These are phyloP conservation scores for Onychostoma macrolepis DNA, from an alignment of 2,113 vertebrate genomes.

Conservation along the genomic window DNA sequence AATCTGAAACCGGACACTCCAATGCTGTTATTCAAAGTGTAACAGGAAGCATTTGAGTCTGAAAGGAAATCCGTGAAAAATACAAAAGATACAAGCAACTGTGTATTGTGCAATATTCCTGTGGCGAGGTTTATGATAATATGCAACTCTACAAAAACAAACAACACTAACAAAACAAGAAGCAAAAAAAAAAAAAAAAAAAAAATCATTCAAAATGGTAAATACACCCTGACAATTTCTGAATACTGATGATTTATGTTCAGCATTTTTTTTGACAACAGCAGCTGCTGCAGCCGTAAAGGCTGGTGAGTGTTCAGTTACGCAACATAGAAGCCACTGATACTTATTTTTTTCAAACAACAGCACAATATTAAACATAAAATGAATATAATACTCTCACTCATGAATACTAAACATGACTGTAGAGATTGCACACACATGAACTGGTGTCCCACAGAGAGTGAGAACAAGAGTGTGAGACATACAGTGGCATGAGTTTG, in stretches of 20 bases:
- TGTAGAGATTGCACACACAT: not conserved
- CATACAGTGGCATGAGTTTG: not conserved
- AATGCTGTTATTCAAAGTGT: not conserved
- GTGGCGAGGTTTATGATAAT: not conserved
- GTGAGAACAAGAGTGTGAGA: constrained; percentile 5
- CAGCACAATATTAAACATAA: not conserved
- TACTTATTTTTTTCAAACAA: not conserved
- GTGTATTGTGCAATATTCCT: not conserved
- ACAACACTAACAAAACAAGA: not conserved
- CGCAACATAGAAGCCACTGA: too few relatives aligned
- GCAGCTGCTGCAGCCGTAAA: not conserved
- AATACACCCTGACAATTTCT: constrained; percentile 2
- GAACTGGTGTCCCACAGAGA: not conserved
- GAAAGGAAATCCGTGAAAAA: not conserved
- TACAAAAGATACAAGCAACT: not conserved
- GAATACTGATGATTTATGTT: not conserved
- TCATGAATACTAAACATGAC: not conserved
- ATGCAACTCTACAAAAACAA: not conserved
- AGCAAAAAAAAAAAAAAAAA: not conserved
- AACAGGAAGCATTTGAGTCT: not conserved
- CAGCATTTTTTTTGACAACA: not conserved
- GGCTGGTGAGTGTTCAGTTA: not conserved
- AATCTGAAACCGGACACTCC: not conserved
- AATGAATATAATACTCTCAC: not conserved
- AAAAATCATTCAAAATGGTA: not conserved